A percentile compares a stretch with the other conserved stretches of the same genome.
These are phyloP conservation scores for Carduelis carduelis DNA, from an alignment of 2,797 vertebrate genomes.

Conservation along the genomic window DNA sequence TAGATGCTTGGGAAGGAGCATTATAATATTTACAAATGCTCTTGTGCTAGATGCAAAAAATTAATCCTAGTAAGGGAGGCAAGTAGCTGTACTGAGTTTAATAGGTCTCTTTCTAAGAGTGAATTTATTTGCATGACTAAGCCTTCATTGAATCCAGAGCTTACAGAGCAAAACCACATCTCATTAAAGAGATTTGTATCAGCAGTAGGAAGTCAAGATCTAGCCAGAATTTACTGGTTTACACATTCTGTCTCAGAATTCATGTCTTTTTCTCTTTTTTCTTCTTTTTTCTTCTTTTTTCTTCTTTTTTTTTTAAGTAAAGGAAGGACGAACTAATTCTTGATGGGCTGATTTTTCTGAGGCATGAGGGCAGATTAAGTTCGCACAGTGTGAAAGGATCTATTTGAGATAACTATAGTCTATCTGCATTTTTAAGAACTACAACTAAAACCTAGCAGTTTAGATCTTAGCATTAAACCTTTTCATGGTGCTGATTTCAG, in stretches of 20 bases:
- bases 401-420: not conserved
- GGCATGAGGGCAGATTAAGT: not conserved
- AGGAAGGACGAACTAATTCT: not conserved
- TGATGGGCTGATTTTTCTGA: not conserved
- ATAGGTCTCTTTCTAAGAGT: not conserved
- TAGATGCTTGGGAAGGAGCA: not conserved
- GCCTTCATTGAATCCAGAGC: not conserved
- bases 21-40: not conserved
- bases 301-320: not conserved
- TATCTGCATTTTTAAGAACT: not conserved
- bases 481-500: not conserved
- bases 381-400: not conserved
- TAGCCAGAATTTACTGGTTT: not conserved
- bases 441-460: not conserved
- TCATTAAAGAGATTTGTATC: not conserved
- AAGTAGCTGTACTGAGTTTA: not conserved
- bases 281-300: too few relatives aligned
- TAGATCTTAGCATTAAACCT: not conserved
- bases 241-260: not conserved
- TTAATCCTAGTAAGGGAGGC: not conserved
- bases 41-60: not conserved
- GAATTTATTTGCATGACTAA: not conserved
- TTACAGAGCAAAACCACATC: not conserved
- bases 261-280: fast-evolving
- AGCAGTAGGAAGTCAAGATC: not conserved